Base-by-base conservation (phyloP, 2,113 vertebrate genomes). In the Poeciliopsis turrubarensis region DNA sequence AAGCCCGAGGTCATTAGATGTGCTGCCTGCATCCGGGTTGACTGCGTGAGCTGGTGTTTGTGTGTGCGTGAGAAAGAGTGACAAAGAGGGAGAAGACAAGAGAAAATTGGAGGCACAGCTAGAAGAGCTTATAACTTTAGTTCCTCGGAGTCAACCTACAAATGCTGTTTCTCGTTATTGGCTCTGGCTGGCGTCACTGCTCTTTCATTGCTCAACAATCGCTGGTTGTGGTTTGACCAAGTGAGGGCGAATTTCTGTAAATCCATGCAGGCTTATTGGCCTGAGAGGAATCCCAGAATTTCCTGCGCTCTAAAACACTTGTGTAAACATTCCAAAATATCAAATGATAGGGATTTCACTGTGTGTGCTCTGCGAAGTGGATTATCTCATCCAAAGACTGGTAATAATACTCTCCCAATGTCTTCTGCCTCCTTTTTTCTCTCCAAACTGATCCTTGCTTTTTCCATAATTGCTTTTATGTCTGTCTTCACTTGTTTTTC, bases 321-420 rank as follows among this genome's bases (percentile, higher is more conserved):
- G 91, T 92, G 91, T 92, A 93, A 93, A 93, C 91, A 93, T 87
- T 92, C 81, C 82, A 84, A 86, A 86, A 87, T 89, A 92, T 92
- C 86, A 90, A 89, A 91, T 92, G 89, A 91, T 89, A 86, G 89
- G 89, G 89, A 89, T 89, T 90, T 86, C 63, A 80, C 77, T 85
- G 78, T 83, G 78, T 83, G 82, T 89, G 71, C 83, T 78, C 64
- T 76, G 85, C 14, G 17, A 57, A 70, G 73, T 65, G 84, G 84
- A 88, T 91, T 86, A 92, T 89, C 87, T 87, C 73, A 72, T 80
- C 71, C 73, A 89, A 86, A 87, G 80, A 54, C 84, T 82, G 87
- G 78, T 86, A 80, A 79, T 86, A 88, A 84, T 79, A 70, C 81
- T 78, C 78, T 85, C 85, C 84, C 85, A 67, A 76, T 86, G 81